Evolutionary conservation across 1,140 invertebrate species (phyloP), one percentile per base, ranked within the genome.

Genomic region (Hylaeus volcanicus): DNA sequence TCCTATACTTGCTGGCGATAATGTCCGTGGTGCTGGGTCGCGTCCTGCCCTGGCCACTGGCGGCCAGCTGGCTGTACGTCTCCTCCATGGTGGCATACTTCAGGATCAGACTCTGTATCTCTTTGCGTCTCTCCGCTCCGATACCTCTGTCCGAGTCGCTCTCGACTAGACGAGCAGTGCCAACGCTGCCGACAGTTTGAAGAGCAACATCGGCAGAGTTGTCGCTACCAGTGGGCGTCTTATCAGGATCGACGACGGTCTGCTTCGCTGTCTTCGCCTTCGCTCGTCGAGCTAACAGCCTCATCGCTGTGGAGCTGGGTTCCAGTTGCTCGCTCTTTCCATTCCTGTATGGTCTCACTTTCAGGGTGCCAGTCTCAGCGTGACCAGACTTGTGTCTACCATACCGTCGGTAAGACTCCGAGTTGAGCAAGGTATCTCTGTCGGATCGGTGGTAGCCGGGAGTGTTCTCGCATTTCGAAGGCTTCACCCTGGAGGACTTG

Each of bases 81-180:
- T 96, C 96, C 73, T 96, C 96, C 72, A 96, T 90, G 26, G 95
- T 95, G 0, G 96, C 95, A 89, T 97, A 97, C 84, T 97, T 97
- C 93, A 96, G 94, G 60, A 97, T 97, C 9, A 97, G 92, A 80
- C 95, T 95, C 90, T 96, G 96, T 11, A 98, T 97, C 88, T 98
- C 97, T 83, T 97, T 97, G 4, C 97, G 94, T 83, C 95, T 95
- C 15, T 95, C 96, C 89, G 96, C 96, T 39, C 97, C 26, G 26
- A 26, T 26, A 26, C 26, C 26, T 26, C 26, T 26, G 26, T 26
- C 26, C 26, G 26, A 26, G 26, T 26, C 26, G 26, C 26, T 26
- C 26, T 26, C 26, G 26, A 26, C 26, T 26, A 26, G 26, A 26
- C 26, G 94, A 88, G 95, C 94, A 11, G 75, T 55, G 45, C 85